A percentile compares a stretch with the other conserved stretches of the same genome.
Conservation (phyloP, 1,140 invertebrate species). For the Teleogryllus occipitalis region DNA sequence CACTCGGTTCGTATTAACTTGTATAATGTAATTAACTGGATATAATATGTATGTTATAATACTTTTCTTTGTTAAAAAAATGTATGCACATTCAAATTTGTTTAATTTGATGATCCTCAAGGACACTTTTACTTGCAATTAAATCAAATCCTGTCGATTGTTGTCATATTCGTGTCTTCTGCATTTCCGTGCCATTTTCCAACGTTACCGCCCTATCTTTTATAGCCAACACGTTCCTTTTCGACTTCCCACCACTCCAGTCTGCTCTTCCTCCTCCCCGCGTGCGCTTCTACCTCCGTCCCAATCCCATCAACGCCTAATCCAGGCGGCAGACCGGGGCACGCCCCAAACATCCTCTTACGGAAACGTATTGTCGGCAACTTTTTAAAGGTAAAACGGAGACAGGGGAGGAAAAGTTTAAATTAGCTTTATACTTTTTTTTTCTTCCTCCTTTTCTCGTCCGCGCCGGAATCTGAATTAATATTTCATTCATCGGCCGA, state of each 20-base stretch:
- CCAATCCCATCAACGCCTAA: background rate
- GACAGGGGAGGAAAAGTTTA: background rate
- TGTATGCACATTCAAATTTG: too few species aligned
- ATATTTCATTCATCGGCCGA: slow-evolving; percentile 1
- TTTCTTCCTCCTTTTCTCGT: background rate
- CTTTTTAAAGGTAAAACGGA: background rate
- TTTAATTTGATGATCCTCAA: too few species aligned
- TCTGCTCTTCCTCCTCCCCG: background rate
- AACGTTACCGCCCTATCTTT: too few species aligned
- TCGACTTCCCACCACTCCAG: background rate
- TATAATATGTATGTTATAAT: too few species aligned
- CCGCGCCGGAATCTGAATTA: background rate
- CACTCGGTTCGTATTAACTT: too few species aligned
- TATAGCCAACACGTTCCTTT: background rate
- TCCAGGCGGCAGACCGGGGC: background rate
- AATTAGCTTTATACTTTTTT: background rate
- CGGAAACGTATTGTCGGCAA: background rate
- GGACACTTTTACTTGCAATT: too few species aligned
- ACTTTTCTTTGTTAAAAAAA: too few species aligned
- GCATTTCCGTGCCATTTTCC: too few species aligned
- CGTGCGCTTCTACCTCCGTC: background rate
- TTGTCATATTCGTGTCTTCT: too few species aligned
- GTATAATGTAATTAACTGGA: too few species aligned
- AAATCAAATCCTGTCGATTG: too few species aligned
- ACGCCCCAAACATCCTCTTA: background rate